Base-by-base conservation (phyloP, 2,888 invertebrate genomes). In the Busseola fusca region DNA sequence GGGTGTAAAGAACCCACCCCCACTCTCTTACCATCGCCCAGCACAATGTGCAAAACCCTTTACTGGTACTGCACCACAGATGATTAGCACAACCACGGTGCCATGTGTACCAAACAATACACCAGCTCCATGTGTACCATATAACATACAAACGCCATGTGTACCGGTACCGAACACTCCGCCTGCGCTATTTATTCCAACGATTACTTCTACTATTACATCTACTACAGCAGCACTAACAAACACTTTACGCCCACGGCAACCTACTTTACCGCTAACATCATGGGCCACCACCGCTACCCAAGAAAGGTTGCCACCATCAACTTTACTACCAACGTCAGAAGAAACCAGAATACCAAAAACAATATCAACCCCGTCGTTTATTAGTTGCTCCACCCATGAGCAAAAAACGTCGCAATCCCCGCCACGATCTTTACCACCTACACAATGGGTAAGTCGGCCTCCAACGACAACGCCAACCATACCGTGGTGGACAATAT, bases 1-100 rank as follows among this genome's bases (percentile, higher is more conserved):
- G 62, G 77, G 86, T 64, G 68, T 69, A 69, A 56, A 58, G 30
- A 52, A 66, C 25, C 78, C 69, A 34, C 64, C 42, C 5, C 56
- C 45, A 50, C 48, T 50, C 50, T 54, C 27, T 14, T 27, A 66
- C 6, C 50, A 37, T n/a, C 37, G 45, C 7, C 30, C 63, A 21
- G 14, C 40, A 42, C 21, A 48, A 16, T 42, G 34, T 60, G 25
- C 6, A 16, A 42, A 30, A 18, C 27, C 64, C 25, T 16, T n/a
- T 12, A 34, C 25, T 60, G 62, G 12, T 34, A 65, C 58, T 58
- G 7, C 30, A 27, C 63, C 50, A 37, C n/a, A 25, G 14, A 56
- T 16, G 34, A 60, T 40, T 21, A n/a, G n/a, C 16, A 54, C 7
- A n/a, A 27, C 40, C 6, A 21, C 50, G 16, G 25, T 14, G 0